phyloP scores from a whole-genome alignment of 2,113 vertebrate species.

The Brienomyrus longianalis region DNA sequence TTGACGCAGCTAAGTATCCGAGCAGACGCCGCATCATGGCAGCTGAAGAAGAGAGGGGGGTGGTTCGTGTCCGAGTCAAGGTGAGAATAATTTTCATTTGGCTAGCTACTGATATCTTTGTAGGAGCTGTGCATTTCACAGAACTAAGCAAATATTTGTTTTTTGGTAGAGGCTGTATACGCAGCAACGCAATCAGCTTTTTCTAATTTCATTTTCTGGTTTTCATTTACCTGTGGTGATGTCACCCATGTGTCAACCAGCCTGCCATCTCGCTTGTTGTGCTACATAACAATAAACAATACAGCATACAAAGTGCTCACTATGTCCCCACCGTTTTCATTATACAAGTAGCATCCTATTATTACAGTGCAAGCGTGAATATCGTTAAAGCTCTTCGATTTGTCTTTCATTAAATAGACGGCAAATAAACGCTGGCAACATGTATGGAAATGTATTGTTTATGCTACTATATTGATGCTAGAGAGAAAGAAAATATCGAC shows the following conservation, averaged over 20 bases:
- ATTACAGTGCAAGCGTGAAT: background rate
- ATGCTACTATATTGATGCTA: background rate
- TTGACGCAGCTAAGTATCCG: slow-evolving; percentile 14
- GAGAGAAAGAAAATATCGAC: background rate
- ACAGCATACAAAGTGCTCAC: background rate
- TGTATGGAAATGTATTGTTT: background rate
- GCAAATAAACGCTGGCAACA: background rate
- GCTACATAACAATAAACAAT: background rate
- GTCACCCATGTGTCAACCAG: background rate
- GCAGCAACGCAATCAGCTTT: background rate
- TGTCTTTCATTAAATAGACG: background rate
- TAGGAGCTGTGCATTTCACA: background rate
- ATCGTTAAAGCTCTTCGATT: background rate
- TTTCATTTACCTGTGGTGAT: background rate
- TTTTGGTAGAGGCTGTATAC: background rate
- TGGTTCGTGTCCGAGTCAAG: slow-evolving; percentile 71
- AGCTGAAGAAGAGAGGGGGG: slow-evolving; percentile 66
- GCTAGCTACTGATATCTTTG: background rate
- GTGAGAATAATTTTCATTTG: slow-evolving; percentile 44
- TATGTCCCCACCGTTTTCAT: background rate
- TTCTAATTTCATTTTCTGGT: background rate
- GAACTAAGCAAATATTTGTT: background rate
- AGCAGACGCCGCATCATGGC: slow-evolving; percentile 51
- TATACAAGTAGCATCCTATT: background rate
- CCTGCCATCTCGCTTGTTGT: background rate